Evolutionary conservation across 2,113 vertebrate species (phyloP), one percentile per base, ranked within the genome.

Genomic region (Hypanus sabinus): DNA sequence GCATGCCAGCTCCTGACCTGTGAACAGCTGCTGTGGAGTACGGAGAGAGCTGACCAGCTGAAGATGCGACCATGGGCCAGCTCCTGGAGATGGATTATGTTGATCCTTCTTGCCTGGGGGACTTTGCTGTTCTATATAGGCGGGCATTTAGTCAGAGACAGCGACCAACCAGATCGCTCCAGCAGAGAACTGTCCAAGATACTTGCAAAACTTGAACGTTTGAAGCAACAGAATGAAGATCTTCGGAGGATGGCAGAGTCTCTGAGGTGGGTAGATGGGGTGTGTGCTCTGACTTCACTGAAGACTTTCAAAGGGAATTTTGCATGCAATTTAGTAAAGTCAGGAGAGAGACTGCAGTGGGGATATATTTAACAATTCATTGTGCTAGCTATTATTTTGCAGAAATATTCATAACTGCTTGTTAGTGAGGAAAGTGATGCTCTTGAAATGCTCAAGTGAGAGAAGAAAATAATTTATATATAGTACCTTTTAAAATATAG

Each of bases 1-100:
- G 97, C 97, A 97, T 95, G 91, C 18, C 91, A 30, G 68, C 95
- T 96, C 94, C 94, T 94, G 14, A 95, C 96, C 95, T 96, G 95
- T 97, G 96, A 97, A 95, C 93, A 95, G 94, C 94, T 94, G 95
- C 93, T 95, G 94, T 95, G 91, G 68, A 87, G 83, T 95, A 95
- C 95, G 94, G 94, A 95, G 95, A 95, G 96, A 97, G 94, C n/a
- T 95, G 96, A 97, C 95, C 96, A 96, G 95, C 95, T 97, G 96
- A 98, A 98, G 96, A 99, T 99, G 99, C 98, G 99, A 96, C 97
- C 98, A 97, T 99, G 99, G 99, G 98, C 98, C 94, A 98, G 98
- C 95, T 99, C 99, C 95, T 99, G 99, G 99, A 98, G 98, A 96
- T 99, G 99, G 99, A 99, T 99, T 97, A 98, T 98, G 97, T 98